Evolutionary conservation across 1,140 invertebrate genomes (phyloP).

Genomic region (Dreissena rostriformis): DNA sequence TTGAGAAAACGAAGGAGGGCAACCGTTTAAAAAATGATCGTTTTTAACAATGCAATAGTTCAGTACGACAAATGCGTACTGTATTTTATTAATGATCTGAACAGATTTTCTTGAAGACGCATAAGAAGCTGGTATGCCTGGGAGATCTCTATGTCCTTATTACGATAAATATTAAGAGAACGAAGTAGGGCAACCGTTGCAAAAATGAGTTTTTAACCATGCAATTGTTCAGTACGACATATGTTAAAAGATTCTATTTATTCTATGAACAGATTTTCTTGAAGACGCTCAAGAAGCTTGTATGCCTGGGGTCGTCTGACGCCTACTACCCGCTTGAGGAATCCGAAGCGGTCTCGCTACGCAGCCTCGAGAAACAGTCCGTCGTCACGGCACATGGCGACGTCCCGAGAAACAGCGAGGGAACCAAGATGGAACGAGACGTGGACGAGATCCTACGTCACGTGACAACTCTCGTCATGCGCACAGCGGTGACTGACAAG

Average conservation of each 20-base stretch:
- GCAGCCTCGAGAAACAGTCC: constrained; percentile 24
- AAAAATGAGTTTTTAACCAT: no score
- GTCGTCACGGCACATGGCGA: background rate
- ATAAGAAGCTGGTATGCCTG: no score
- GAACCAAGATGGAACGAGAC: constrained; percentile 43
- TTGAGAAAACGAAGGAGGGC: no score
- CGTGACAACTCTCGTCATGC: constrained; percentile 14
- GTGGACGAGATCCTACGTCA: constrained; percentile 42
- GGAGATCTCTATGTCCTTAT: no score
- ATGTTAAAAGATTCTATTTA: background rate
- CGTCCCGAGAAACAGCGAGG: background rate
- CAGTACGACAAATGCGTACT: no score
- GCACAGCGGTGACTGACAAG: constrained; percentile 1
- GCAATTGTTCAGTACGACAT: no score
- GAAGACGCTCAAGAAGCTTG: constrained; percentile 41
- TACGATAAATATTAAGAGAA: no score
- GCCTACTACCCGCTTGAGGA: constrained; percentile 47
- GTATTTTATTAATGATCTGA: no score
- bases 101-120: no score
- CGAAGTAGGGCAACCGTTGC: no score
- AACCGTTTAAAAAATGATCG: no score
- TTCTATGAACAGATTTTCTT: constrained; percentile 35
- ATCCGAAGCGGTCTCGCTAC: constrained; percentile 26
- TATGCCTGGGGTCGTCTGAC: constrained; percentile 38
- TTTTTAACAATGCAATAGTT: no score